phyloP scores from a whole-genome alignment of 2,797 vertebrate genomes.

The Squalus acanthias region DNA sequence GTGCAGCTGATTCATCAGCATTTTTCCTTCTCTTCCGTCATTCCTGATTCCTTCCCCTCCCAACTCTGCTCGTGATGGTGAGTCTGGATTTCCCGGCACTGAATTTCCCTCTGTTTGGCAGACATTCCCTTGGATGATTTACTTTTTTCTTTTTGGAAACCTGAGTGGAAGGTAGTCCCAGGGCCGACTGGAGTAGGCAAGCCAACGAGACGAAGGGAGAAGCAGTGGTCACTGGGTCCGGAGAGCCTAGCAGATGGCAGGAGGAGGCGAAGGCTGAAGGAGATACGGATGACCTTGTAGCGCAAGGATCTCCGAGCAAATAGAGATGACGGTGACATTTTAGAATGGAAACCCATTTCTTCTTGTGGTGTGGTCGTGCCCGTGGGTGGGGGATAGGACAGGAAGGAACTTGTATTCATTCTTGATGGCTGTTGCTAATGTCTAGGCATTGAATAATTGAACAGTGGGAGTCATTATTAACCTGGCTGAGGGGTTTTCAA shows the following conservation, averaged over 20 bases:
- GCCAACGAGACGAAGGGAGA: not conserved
- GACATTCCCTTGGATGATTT: not conserved
- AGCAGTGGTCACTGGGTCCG: too few relatives aligned
- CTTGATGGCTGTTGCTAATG: not conserved
- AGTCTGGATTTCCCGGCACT: not conserved
- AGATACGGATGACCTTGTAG: not conserved
- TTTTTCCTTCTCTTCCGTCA: not conserved
- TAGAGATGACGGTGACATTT: not conserved
- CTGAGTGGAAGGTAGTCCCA: not conserved
- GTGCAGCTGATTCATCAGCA: not conserved
- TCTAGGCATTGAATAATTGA: not conserved
- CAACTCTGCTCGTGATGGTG: not conserved
- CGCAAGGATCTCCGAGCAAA: not conserved
- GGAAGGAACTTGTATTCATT: conserved; percentile 3
- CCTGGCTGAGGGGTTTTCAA: conserved; percentile 28
- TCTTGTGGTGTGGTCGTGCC: not conserved
- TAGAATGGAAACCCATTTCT: not conserved
- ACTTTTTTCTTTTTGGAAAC: not conserved
- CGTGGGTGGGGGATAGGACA: conserved; percentile 8
- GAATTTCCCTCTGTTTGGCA: not conserved
- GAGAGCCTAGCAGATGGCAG: not conserved
- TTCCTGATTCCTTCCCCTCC: not conserved
- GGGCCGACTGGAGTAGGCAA: not conserved
- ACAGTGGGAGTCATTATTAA: not conserved
- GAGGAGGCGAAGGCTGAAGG: not conserved